Conservation (phyloP, 2,888 invertebrate genomes). For the Eupithecia centaureata region DNA sequence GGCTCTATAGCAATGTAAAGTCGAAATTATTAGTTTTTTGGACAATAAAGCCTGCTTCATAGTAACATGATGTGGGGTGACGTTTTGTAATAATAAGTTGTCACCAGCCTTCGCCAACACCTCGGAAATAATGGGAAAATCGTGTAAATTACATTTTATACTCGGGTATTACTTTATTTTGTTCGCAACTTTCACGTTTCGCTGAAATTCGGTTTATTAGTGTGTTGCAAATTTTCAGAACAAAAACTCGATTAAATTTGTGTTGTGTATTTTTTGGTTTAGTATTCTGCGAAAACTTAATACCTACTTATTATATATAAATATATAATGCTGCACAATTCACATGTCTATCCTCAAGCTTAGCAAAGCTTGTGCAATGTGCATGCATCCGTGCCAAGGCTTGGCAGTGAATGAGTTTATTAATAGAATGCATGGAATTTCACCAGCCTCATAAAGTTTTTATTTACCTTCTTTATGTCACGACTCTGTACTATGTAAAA, state of each 20-base stretch:
- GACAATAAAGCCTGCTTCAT: conserved; percentile 8
- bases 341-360: too few relatives aligned
- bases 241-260: background rate
- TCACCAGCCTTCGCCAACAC: conserved; percentile 40
- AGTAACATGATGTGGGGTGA: conserved; percentile 59
- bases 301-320: too few relatives aligned
- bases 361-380: too few relatives aligned
- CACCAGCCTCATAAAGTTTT: too few relatives aligned
- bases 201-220: background rate
- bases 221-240: background rate
- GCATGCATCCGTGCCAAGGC: too few relatives aligned
- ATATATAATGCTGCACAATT: too few relatives aligned
- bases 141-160: conserved; percentile 38
- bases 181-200: conserved; percentile 4
- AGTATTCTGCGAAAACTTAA: background rate
- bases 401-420: too few relatives aligned
- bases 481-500: too few relatives aligned
- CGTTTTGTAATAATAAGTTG: conserved; percentile 54
- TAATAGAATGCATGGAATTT: too few relatives aligned
- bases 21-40: background rate
- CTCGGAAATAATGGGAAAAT: conserved; percentile 43
- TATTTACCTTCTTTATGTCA: too few relatives aligned
- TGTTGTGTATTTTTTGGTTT: background rate
- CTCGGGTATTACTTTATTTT: conserved; percentile 9
- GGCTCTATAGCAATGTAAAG: too few relatives aligned